Evolutionary conservation across 2,888 invertebrate species (phyloP).

Genomic region (Ornithoptera priamus): DNA sequence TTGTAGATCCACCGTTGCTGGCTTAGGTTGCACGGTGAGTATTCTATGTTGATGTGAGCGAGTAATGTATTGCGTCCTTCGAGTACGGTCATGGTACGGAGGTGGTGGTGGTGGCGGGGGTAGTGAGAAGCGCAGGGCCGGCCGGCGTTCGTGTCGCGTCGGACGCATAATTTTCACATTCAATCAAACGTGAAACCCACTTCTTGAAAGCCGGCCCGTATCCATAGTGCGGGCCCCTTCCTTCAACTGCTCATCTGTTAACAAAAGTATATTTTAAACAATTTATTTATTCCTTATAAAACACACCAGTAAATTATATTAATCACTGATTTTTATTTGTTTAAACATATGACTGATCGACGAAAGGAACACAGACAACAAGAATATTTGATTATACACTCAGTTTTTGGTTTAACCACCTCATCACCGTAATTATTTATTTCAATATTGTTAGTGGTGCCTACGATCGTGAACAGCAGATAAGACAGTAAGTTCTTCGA

Average conservation of each 20-base stretch:
- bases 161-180: constrained; percentile 65
- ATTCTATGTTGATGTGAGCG: neutral
- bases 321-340: too few species aligned
- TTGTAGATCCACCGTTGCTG: constrained; percentile 7
- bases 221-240: constrained; percentile 43
- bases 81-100: neutral
- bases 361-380: too few species aligned
- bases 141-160: constrained; percentile 32
- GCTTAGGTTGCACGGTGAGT: neutral
- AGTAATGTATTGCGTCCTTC: constrained; percentile 11
- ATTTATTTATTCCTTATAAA: too few species aligned
- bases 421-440: too few species aligned
- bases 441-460: too few species aligned
- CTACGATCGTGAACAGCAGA: too few species aligned
- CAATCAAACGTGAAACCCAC: constrained; percentile 57
- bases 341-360: too few species aligned
- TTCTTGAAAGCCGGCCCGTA: constrained; percentile 45
- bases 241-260: neutral
- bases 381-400: too few species aligned
- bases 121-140: constrained; percentile 25
- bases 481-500: too few species aligned
- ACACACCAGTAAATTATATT: too few species aligned
- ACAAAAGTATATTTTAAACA: too few species aligned
- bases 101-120: constrained; percentile 9
- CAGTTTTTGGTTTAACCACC: too few species aligned